Evolutionary conservation across 2,888 invertebrate genomes (phyloP).

Genomic region (Anodontia alba): DNA sequence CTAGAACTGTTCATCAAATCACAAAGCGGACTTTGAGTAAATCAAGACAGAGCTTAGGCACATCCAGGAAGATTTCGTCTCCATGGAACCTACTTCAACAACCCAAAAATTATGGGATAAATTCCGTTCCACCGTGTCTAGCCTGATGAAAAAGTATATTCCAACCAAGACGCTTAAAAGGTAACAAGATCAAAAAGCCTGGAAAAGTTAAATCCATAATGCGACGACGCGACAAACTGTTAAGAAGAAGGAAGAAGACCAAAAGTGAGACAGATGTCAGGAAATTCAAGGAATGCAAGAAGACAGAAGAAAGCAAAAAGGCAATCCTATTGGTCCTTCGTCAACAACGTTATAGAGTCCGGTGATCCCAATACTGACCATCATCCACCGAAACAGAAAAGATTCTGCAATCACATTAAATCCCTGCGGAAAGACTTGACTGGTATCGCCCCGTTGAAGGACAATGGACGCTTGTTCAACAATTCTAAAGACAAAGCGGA

Average conservation of each 20-base stretch:
- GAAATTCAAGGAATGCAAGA: not conserved
- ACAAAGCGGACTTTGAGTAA: not conserved
- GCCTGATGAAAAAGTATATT: too few species aligned
- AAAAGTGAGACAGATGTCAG: not conserved
- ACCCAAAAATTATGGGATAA: constrained; percentile 4
- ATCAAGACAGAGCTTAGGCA: not conserved
- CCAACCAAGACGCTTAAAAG: too few species aligned
- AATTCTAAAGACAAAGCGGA: not conserved
- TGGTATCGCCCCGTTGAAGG: not conserved
- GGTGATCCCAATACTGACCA: not conserved
- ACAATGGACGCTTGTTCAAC: not conserved
- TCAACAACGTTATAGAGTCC: not conserved
- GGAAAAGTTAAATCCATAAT: not conserved
- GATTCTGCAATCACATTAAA: not conserved
- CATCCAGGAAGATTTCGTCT: not conserved
- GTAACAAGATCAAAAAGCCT: too few species aligned
- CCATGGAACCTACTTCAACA: not conserved
- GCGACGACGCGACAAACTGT: not conserved
- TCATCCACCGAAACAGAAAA: not conserved
- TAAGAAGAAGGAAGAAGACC: not conserved
- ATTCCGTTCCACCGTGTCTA: not conserved
- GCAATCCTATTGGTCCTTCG: not conserved
- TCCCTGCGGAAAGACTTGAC: not conserved
- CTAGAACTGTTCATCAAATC: not conserved
- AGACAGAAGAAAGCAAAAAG: not conserved